Evolutionary conservation across 2,888 invertebrate genomes (phyloP), one percentile per base, ranked within the genome.

Genomic region (Lycaena phlaeas): DNA sequence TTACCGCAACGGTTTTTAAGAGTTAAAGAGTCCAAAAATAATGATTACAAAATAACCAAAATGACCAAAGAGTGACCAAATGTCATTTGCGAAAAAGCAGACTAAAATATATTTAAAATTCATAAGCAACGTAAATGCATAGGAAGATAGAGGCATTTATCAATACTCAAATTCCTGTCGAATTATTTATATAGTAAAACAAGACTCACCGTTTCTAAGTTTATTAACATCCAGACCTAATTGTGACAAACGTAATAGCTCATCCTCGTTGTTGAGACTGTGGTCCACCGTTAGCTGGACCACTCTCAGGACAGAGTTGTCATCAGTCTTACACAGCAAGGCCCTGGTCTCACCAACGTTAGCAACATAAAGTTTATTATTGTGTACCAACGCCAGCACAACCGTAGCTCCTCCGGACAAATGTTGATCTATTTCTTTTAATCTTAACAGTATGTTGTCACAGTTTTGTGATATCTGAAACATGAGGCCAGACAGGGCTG

Each of bases 211-310:
- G 59, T 90, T 88, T 53, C 88, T 86, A 14, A 94, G 71, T 51
- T 88, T 89, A 45, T 90, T 87, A 1, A 89, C 79, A 57, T 94
- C 90, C 4, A 96, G 68, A 0, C 94, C 94, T 22, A 96, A 74
- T 48, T 91, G 90, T 2, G 89, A 87, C 1, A 96, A 74, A 50
- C 96, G 77, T 38, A 92, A 68, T 44, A 95, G 65, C 72, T 97
- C 96, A 60, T 95, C 94, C 59, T 95, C 94, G 60, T 96, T 96
- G 38, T 87, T 82, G 27, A 95, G 79, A 56, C 94, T 92, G 63
- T 96, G 96, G 66, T 96, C 95, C 0, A 92, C 89, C 1, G 92
- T 93, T 38, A 96, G 72, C 65, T 96, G 95, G 2, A 91, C 87
- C 0, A 95, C 94, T 2, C 60, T 34, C 31, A 94, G 70, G 11